Evolutionary conservation across 2,113 vertebrate species (phyloP), one percentile per base, ranked within the genome.

Genomic region (Cheilinus undulatus): DNA sequence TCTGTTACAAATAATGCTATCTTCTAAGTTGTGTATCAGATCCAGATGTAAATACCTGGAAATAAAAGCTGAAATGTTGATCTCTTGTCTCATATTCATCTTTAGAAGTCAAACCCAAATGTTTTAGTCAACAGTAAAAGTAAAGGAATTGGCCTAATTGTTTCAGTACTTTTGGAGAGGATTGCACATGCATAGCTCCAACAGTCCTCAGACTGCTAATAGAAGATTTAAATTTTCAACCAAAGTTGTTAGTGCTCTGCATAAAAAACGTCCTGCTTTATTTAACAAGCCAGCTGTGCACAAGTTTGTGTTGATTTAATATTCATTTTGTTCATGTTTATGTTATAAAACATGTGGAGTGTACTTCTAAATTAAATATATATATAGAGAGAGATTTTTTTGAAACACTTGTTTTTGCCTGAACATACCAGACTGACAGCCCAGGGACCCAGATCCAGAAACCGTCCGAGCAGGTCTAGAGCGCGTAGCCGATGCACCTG

Each of bases 401-500:
- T 24, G 5, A 24, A 50, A 24, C 1, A 38, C 2, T 10, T 56
- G 36, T 19, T 22, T 30, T 30, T 50, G 6, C 42, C 34, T 40
- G 3, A 69, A 73, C 86, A 0, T 51, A 99, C 97, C 96, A 99
- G 89, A 85, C 98, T 99, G 58, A 99, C 98, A 0, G 98, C 98
- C 97, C 98, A 99, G 38, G 98, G 98, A 3, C 98, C 98, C 80
- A 99, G 93, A 90, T 99, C 98, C 93, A 99, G 80, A 81, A 99
- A 99, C 11, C 95, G 91, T 1, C 98, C 97, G 24, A 99, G 94
- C 86, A 99, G 84, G 73, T 99, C 97, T 20, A 99, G 92, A 2
- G 98, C 98, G 56, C 98, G 90, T 61, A 99, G 92, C 17, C 98
- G 94, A 84, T 99, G 97, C 48, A 99, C 98, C 80, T 99, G 98